phyloP scores from a whole-genome alignment of 1,140 invertebrate genomes.

The Meloidogyne exigua region DNA sequence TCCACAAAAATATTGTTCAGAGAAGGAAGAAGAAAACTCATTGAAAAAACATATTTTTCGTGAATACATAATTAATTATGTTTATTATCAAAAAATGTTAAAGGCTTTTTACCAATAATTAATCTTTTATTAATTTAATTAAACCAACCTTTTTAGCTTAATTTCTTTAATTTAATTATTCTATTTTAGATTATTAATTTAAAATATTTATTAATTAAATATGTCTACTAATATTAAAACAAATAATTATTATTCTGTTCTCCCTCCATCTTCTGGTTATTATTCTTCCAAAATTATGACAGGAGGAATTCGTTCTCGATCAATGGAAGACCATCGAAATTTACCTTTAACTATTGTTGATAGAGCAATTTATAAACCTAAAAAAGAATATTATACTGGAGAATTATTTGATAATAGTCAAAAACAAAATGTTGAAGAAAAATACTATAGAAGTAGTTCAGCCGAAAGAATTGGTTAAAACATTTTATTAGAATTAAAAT shows the following conservation, averaged over 20 bases:
- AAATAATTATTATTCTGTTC: background rate
- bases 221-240: background rate
- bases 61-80: too few species aligned
- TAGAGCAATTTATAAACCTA: constrained; percentile 2
- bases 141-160: too few species aligned
- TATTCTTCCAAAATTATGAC: background rate
- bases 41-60: too few species aligned
- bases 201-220: background rate
- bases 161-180: too few species aligned
- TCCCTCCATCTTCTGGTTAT: background rate
- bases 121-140: too few species aligned
- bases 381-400: background rate
- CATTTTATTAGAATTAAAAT: background rate
- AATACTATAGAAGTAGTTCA: constrained; percentile 19
- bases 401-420: background rate
- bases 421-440: background rate
- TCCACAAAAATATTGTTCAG: background rate
- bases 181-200: background rate
- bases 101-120: too few species aligned
- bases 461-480: constrained; percentile 18
- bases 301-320: background rate
- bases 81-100: too few species aligned
- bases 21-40: too few species aligned
- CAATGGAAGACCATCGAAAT: background rate
- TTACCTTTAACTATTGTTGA: background rate